These are phyloP conservation scores for Gulo gulo DNA, from an alignment of 2,113 vertebrate species.

Conservation along the genomic window DNA sequence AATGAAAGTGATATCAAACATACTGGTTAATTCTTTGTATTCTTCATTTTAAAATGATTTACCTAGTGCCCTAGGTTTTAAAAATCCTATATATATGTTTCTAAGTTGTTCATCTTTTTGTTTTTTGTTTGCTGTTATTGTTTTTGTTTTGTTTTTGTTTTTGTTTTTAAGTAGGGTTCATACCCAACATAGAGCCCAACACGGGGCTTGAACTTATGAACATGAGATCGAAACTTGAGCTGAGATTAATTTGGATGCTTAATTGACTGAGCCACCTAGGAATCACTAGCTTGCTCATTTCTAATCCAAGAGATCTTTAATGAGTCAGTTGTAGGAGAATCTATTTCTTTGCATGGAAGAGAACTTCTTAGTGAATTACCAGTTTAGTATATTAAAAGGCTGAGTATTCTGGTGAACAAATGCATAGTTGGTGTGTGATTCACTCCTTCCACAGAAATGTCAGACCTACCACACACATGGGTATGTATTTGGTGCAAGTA, in stretches of 20 bases:
- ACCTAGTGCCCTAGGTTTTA: background rate
- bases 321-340: background rate
- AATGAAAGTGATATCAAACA: background rate
- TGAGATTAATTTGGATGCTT: background rate
- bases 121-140: background rate
- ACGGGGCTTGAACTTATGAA: background rate
- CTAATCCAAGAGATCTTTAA: background rate
- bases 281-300: background rate
- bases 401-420: background rate
- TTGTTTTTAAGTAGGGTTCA: background rate
- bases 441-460: background rate
- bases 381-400: background rate
- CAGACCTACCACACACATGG: background rate
- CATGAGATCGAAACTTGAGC: background rate
- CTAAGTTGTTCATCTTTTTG: background rate
- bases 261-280: background rate
- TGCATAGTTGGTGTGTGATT: background rate
- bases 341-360: background rate
- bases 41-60: background rate
- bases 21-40: background rate
- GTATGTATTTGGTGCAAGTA: background rate
- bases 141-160: background rate
- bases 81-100: background rate
- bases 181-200: background rate
- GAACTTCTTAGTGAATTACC: background rate